Evolutionary conservation across 2,888 invertebrate genomes (phyloP), one percentile per base, ranked within the genome.

Genomic region (Drosophila siamana): DNA sequence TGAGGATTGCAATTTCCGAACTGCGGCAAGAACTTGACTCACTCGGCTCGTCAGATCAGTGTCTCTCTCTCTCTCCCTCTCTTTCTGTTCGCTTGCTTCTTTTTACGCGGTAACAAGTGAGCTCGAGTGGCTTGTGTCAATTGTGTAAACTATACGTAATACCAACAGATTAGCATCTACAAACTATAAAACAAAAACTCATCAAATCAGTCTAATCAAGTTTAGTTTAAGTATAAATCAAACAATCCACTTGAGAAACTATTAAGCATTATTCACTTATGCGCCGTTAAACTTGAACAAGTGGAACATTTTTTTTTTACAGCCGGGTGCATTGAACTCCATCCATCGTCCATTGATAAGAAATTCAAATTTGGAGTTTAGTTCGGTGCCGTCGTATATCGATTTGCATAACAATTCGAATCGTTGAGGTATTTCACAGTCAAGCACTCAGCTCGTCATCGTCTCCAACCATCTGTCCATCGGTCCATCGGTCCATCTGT

Each of bases 341-440:
- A 5, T 11, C 43, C 11, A 5, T 11, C 43, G 50, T 44, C n/a
- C 13, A 9, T 15, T 57, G 64, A 64, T 64, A 59, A 59, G 22
- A 59, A 22, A 52, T 47, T 41, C 28, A 41, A 65, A 65, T 65
- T 52, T 28, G 11, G 5, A 19, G 15, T 30, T 19, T 7, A 40
- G 28, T 41, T 26, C 26, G 7, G 6, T 51, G 24, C 22, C 28
- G 30, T 16, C 28, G 30, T 16, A 38, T 22, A 24, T 33, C 15
- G 28, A 62, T 73, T 72, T 62, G 68, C 69, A 72, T 62, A 46
- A 48, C 22, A 40, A 48, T 43, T 50, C 60, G 60, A 52, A 51
- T 43, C 19, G 22, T 46, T 60, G 44, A 24, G 48, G 51, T 69
- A 74, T 73, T 59, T 64, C 13, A n/a, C 48, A 74, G 74, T 69